These are phyloP conservation scores for Psephotus haematonotus DNA, from an alignment of 2,113 vertebrate species.

Conservation along the genomic window DNA sequence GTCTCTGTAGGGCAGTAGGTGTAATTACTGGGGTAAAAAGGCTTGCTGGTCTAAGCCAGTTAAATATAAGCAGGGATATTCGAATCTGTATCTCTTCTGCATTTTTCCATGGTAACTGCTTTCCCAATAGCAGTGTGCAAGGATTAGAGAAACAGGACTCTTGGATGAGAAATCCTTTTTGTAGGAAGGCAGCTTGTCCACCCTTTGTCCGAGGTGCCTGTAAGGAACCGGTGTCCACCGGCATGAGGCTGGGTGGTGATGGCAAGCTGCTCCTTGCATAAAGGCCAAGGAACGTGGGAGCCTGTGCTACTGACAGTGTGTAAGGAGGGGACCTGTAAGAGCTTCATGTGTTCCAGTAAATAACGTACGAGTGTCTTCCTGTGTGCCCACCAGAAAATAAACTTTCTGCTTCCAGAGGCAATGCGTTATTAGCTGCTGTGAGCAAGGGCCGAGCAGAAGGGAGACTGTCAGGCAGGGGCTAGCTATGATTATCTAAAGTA, in stretches of 20 bases:
- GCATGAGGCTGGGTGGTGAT: background rate
- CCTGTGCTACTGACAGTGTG: background rate
- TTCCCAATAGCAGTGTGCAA: background rate
- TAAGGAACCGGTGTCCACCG: background rate
- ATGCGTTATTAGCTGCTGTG: background rate
- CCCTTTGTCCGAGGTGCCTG: background rate
- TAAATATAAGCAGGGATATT: background rate
- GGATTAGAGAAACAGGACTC: background rate
- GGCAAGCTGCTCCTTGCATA: background rate
- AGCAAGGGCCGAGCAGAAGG: background rate
- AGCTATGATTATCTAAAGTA: background rate
- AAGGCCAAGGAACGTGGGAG: background rate
- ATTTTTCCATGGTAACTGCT: background rate
- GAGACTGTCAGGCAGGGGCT: accelerated
- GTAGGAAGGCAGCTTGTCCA: background rate
- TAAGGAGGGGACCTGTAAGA: background rate
- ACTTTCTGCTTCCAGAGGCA: background rate
- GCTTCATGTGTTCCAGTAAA: background rate
- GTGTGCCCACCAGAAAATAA: background rate
- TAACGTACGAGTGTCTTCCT: background rate
- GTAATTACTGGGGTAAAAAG: background rate
- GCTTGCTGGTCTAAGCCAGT: background rate
- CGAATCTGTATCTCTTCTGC: background rate
- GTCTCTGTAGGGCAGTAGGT: background rate
- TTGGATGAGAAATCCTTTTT: background rate